A percentile compares a stretch with the other conserved stretches of the same genome.
These are phyloP conservation scores for Siniperca obscura DNA, from an alignment of 2,797 vertebrate species.

Conservation along the genomic window DNA sequence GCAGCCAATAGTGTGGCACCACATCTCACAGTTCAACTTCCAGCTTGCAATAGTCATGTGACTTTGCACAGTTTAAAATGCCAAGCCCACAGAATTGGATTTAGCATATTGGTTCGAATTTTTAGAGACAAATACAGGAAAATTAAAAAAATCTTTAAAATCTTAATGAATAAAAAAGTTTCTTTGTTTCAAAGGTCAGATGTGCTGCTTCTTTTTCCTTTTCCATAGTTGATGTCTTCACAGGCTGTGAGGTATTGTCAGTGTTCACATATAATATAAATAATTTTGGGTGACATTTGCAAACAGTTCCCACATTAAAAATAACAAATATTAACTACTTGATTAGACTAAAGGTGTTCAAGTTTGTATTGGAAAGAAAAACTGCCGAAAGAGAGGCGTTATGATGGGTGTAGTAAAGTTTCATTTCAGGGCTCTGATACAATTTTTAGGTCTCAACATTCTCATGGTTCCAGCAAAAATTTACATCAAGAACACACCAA, in stretches of 20 bases:
- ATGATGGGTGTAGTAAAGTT: not conserved
- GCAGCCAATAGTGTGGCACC: slow-evolving; percentile 50
- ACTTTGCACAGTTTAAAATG: not conserved
- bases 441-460: not conserved
- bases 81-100: not conserved
- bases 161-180: not conserved
- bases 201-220: not conserved
- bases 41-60: slow-evolving; percentile 26
- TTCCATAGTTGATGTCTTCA: not conserved
- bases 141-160: not conserved
- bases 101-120: not conserved
- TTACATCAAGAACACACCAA: not conserved
- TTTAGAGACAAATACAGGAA: not conserved
- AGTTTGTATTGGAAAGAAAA: not conserved
- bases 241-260: too few species aligned
- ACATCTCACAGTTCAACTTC: slow-evolving; percentile 34
- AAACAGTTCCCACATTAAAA: not conserved
- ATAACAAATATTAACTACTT: not conserved
- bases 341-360: not conserved
- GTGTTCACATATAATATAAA: too few species aligned
- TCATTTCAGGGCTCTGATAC: not conserved
- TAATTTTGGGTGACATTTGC: too few species aligned
- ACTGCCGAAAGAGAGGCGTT: not conserved
- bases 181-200: not conserved
- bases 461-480: not conserved